A percentile compares a stretch with the other conserved stretches of the same genome.
Conservation (phyloP, 2,113 vertebrate species). For the Hucho hucho region DNA sequence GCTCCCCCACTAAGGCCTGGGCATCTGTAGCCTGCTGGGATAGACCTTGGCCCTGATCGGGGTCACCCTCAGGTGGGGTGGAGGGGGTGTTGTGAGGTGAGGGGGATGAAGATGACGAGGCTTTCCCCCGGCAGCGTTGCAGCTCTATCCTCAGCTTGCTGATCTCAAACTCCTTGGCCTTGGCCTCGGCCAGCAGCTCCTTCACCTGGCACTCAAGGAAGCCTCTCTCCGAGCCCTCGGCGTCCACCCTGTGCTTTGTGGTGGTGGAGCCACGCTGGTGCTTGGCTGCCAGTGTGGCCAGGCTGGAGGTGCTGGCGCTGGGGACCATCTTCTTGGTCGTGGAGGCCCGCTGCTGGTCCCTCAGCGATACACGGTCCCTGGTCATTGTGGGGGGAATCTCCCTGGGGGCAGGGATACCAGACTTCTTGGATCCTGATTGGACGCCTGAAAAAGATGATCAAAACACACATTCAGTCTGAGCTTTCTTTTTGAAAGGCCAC, state of each 20-base stretch:
- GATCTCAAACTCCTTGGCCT: slow-evolving; percentile 93
- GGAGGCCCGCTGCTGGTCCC: slow-evolving; percentile 73
- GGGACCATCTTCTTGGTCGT: slow-evolving; percentile 81
- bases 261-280: slow-evolving; percentile 76
- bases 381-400: slow-evolving; percentile 78
- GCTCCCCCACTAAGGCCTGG: slow-evolving; percentile 76
- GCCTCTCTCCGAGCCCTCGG: slow-evolving; percentile 77
- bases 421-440: slow-evolving; percentile 78
- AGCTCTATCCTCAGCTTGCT: slow-evolving; percentile 87
- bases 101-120: slow-evolving; percentile 41
- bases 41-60: slow-evolving; percentile 35
- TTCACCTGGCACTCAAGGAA: slow-evolving; percentile 89
- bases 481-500: background rate
- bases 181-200: slow-evolving; percentile 90
- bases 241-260: slow-evolving; percentile 79
- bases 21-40: slow-evolving; percentile 62
- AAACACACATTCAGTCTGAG: background rate
- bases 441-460: slow-evolving; percentile 67
- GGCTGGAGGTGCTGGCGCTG: slow-evolving; percentile 84
- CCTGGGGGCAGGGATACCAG: slow-evolving; percentile 89
- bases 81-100: slow-evolving; percentile 53
- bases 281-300: slow-evolving; percentile 80
- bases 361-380: slow-evolving; percentile 80
- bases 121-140: slow-evolving; percentile 81
- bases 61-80: slow-evolving; percentile 52